Percentiles rank a stretch among this genome's conserved stretches.
Evolutionary conservation across 1,140 invertebrate species (phyloP).

Genomic region (Zaprionus tsacasi): DNA sequence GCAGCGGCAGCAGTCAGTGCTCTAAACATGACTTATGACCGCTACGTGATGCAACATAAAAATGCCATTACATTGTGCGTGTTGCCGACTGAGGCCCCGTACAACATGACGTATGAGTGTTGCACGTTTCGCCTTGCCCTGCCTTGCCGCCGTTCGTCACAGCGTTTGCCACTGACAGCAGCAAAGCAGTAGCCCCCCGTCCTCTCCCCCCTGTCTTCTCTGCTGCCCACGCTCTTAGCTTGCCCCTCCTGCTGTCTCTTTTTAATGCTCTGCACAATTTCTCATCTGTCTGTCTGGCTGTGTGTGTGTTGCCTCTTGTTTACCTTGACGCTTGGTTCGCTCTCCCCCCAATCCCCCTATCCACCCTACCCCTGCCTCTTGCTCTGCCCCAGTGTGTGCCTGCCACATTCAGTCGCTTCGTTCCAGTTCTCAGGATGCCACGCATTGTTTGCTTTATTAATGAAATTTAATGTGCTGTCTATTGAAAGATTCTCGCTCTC

Average conservation of each 20-base stretch:
- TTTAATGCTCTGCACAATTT: constrained; percentile 61
- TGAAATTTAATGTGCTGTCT: constrained; percentile 75
- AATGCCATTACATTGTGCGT: constrained; percentile 83
- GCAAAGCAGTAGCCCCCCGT: constrained; percentile 11
- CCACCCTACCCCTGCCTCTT: not conserved
- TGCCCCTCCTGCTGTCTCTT: constrained; percentile 1
- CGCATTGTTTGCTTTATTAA: constrained; percentile 79
- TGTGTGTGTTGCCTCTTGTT: constrained; percentile 39
- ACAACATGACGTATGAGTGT: constrained; percentile 79
- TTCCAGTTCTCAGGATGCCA: constrained; percentile 37
- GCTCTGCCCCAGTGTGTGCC: not conserved
- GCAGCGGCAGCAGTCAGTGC: constrained; percentile 55
- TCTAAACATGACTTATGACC: constrained; percentile 84
- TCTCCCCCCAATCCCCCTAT: not conserved
- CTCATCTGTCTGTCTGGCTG: constrained; percentile 56
- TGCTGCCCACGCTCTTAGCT: not conserved
- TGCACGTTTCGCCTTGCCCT: constrained; percentile 66
- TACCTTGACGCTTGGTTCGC: constrained; percentile 46
- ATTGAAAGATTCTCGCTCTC: constrained; percentile 18
- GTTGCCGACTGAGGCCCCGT: constrained; percentile 52
- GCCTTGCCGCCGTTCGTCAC: constrained; percentile 34
- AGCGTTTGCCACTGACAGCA: constrained; percentile 66
- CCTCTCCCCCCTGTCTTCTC: not conserved
- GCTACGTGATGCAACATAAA: constrained; percentile 84
- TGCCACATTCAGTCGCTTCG: not conserved